Percentiles rank a stretch among this genome's conserved stretches.
Evolutionary conservation across 1,140 invertebrate species (phyloP).

Genomic region (Diorhabda carinulata): DNA sequence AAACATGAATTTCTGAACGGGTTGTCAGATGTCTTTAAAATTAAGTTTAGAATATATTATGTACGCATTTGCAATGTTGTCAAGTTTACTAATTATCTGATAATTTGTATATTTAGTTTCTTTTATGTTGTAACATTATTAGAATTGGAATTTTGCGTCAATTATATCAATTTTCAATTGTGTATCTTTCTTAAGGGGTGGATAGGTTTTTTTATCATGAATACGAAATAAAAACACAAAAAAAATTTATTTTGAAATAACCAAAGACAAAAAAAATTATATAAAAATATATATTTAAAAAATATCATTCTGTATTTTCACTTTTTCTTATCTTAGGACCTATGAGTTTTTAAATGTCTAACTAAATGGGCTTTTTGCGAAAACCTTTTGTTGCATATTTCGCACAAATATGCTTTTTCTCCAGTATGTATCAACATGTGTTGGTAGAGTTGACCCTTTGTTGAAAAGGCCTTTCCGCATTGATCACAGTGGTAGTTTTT

Average conservation of each 20-base stretch:
- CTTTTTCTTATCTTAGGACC: conserved; percentile 4
- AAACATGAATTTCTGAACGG: no score
- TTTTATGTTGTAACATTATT: no score
- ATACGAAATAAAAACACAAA: not conserved
- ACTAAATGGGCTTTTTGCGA: conserved; percentile 71
- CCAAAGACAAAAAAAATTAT: not conserved
- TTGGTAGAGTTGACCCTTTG: conserved; percentile 52
- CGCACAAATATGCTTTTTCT: conserved; percentile 65
- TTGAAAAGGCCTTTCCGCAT: conserved; percentile 48
- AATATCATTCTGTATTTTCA: not conserved
- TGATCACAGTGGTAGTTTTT: conserved; percentile 51
- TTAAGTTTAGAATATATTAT: no score
- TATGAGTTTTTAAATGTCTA: conserved; percentile 43
- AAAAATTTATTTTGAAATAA: not conserved
- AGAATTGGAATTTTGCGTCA: no score
- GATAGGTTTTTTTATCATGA: no score
- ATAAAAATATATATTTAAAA: not conserved
- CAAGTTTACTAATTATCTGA: no score
- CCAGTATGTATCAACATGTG: conserved; percentile 60
- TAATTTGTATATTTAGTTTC: no score
- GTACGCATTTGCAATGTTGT: no score
- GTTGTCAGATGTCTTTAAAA: no score
- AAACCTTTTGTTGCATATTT: conserved; percentile 71
- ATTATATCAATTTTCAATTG: no score
- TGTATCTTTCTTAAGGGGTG: no score